phyloP scores from a whole-genome alignment of 2,113 vertebrate species.

The Melanocharis versteri region DNA sequence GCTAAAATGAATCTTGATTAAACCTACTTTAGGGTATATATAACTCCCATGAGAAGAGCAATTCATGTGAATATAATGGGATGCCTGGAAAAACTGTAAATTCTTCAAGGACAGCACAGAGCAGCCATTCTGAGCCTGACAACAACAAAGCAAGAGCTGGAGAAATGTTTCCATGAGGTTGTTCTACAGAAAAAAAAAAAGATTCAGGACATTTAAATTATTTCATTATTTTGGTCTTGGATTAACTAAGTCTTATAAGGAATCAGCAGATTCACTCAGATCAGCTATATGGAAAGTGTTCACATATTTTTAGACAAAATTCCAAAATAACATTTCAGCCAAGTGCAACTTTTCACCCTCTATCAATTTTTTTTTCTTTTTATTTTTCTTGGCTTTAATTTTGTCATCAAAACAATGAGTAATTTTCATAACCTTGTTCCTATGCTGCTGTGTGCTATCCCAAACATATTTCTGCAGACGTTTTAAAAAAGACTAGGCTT shows the following conservation, averaged over 20 bases:
- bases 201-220: not conserved
- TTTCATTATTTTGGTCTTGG: not conserved
- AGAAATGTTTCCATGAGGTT: not conserved
- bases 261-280: not conserved
- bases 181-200: not conserved
- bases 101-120: not conserved
- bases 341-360: not conserved
- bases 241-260: not conserved
- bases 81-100: not conserved
- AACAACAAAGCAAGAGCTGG: not conserved
- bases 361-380: not conserved
- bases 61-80: not conserved
- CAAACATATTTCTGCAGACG: not conserved
- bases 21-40: not conserved
- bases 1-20: not conserved
- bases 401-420: not conserved
- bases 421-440: not conserved
- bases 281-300: not conserved
- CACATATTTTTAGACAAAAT: not conserved
- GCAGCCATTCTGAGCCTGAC: not conserved
- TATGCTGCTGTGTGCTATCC: not conserved
- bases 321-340: not conserved
- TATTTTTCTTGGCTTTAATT: not conserved
- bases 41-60: not conserved
- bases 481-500: not conserved